A percentile compares a stretch with the other conserved stretches of the same genome.
Evolutionary conservation across 2,797 vertebrate genomes (phyloP).

Genomic region (Dermochelys coriacea): DNA sequence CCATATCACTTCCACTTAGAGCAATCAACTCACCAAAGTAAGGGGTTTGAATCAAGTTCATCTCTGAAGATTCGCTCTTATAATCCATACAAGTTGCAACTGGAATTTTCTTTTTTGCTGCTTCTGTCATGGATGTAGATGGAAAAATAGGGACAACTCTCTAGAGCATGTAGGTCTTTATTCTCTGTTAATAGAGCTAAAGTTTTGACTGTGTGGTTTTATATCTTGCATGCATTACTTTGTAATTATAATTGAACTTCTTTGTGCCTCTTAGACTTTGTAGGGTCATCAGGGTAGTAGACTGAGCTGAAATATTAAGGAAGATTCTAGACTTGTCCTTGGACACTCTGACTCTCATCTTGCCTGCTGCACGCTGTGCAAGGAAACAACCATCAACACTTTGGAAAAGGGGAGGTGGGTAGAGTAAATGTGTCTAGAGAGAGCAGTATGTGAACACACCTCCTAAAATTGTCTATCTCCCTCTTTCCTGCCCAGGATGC

Average conservation of each 20-base stretch:
- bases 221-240: constrained; percentile 18
- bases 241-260: constrained; percentile 39
- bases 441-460: not conserved
- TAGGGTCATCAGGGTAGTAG: constrained; percentile 26
- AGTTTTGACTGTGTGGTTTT: constrained; percentile 11
- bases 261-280: constrained; percentile 41
- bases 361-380: not conserved
- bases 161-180: not conserved
- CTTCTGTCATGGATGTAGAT: not conserved
- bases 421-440: not conserved
- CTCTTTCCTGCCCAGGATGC: constrained; percentile 66
- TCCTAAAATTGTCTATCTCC: constrained; percentile 61
- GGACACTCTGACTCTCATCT: constrained; percentile 4
- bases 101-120: not conserved
- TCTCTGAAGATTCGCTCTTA: constrained; percentile 44
- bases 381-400: not conserved
- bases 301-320: constrained; percentile 43
- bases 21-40: not conserved
- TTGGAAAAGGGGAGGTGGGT: constrained; percentile 3
- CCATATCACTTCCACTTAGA: not conserved
- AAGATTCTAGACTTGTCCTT: constrained; percentile 33
- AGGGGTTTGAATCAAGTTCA: fast-evolving
- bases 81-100: not conserved
- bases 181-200: constrained; percentile 45
- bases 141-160: fast-evolving